Percentiles rank a stretch among this genome's conserved stretches.
Conservation (phyloP, 1,140 invertebrate genomes). For the Diabrotica undecimpunctata region DNA sequence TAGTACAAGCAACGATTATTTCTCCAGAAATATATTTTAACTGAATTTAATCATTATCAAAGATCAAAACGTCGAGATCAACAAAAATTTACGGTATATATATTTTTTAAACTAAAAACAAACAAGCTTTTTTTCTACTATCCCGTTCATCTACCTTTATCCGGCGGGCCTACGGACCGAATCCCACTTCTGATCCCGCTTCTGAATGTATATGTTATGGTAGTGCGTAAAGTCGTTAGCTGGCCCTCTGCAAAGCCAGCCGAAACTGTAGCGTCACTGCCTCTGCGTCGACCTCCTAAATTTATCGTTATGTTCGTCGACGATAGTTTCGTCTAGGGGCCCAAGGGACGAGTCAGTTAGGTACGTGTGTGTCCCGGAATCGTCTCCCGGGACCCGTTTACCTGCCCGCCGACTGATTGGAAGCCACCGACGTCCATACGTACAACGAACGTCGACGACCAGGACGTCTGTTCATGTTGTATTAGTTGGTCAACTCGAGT, state of each 20-base stretch:
- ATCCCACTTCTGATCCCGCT: conserved; percentile 15
- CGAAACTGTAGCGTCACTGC: conserved; percentile 8
- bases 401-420: conserved; percentile 46
- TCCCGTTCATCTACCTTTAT: conserved; percentile 26
- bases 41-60: no score
- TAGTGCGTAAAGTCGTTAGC: conserved; percentile 37
- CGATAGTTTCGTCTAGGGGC: conserved; percentile 35
- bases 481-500: not conserved
- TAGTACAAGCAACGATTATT: no score
- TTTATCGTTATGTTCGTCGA: conserved; percentile 42
- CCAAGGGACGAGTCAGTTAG: conserved; percentile 44
- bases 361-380: conserved; percentile 38
- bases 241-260: conserved; percentile 12
- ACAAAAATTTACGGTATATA: no score
- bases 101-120: no score
- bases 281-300: conserved; percentile 24
- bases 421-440: conserved; percentile 28
- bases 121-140: no score
- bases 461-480: conserved; percentile 7
- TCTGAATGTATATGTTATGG: conserved; percentile 32
- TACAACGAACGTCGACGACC: not conserved
- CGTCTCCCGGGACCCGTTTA: conserved; percentile 42
- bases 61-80: no score
- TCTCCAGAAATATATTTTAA: no score
- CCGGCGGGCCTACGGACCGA: conserved; percentile 13